Evolutionary conservation across 2,113 vertebrate genomes (phyloP).

Genomic region (Pao palembangensis): DNA sequence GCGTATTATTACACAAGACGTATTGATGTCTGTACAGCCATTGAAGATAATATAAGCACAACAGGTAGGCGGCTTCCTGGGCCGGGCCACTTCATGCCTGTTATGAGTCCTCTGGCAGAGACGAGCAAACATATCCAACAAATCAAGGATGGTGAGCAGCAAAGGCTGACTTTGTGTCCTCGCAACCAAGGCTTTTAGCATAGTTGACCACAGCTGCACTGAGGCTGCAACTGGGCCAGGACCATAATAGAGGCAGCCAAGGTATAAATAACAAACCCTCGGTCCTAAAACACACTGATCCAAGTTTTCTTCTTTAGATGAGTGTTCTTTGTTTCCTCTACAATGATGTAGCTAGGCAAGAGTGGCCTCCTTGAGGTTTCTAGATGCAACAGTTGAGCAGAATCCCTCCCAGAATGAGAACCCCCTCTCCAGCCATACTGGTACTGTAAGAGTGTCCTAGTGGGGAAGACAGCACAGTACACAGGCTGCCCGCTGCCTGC

Average conservation of each 20-base stretch:
- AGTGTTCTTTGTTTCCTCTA: background rate
- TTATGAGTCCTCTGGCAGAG: slow-evolving; percentile 85
- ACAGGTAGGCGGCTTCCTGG: slow-evolving; percentile 90
- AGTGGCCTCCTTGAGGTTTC: slow-evolving; percentile 92
- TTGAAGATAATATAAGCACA: slow-evolving; percentile 95
- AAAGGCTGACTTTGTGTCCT: slow-evolving; percentile 87
- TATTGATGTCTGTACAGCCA: slow-evolving; percentile 85
- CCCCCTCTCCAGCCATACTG: slow-evolving; percentile 89
- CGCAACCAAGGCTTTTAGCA: slow-evolving; percentile 85
- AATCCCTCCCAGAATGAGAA: slow-evolving; percentile 89
- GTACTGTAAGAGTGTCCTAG: slow-evolving; percentile 87
- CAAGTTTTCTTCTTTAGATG: slow-evolving; percentile 57
- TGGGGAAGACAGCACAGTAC: slow-evolving; percentile 88
- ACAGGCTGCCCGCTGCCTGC: slow-evolving; percentile 91
- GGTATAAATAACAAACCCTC: slow-evolving; percentile 86
- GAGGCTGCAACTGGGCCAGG: slow-evolving; percentile 91
- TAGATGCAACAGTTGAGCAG: slow-evolving; percentile 93
- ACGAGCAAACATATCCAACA: slow-evolving; percentile 90
- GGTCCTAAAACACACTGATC: slow-evolving; percentile 86
- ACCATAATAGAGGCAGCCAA: slow-evolving; percentile 92
- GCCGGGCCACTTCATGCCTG: slow-evolving; percentile 84
- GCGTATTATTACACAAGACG: no score
- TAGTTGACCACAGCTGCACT: slow-evolving; percentile 92
- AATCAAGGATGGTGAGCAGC: slow-evolving; percentile 88
- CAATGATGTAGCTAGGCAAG: slow-evolving; percentile 55